Evolutionary conservation across 2,797 vertebrate genomes (phyloP).

Genomic region (Microtus agrestis): DNA sequence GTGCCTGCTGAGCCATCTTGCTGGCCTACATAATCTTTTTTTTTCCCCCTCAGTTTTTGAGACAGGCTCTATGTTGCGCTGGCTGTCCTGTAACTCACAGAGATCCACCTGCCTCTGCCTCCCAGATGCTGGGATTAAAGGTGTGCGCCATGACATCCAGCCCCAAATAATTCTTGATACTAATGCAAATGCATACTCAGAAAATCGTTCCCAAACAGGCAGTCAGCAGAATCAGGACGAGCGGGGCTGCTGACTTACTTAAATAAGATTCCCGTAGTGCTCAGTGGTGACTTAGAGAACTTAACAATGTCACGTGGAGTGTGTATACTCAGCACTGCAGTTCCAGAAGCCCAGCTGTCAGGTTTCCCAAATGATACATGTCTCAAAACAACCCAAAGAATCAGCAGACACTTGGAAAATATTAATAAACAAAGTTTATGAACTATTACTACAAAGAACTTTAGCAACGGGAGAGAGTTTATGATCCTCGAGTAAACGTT

Average conservation of each 20-base stretch:
- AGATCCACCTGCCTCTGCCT: not conserved
- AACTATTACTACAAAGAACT: conserved; percentile 75
- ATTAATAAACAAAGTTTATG: conserved; percentile 72
- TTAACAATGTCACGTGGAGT: not conserved
- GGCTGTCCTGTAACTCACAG: not conserved
- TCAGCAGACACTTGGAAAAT: conserved; percentile 45
- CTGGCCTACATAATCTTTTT: not conserved
- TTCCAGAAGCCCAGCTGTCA: not conserved
- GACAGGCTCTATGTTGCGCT: not conserved
- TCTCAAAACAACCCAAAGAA: conserved; percentile 17
- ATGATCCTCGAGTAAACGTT: conserved; percentile 92
- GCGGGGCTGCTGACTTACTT: not conserved
- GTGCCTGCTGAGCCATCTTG: not conserved
- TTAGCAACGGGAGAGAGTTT: conserved; percentile 77
- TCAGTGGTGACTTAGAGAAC: not conserved
- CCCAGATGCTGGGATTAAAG: not conserved
- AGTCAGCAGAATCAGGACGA: rapidly evolving
- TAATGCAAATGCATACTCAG: not conserved
- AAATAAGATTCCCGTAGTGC: not conserved
- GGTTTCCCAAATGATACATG: not conserved
- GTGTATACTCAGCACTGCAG: not conserved
- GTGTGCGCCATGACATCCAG: not conserved
- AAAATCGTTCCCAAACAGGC: not conserved
- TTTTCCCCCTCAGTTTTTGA: not conserved
- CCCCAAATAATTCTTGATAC: not conserved